Percentiles rank a stretch among this genome's conserved stretches.
Evolutionary conservation across 2,113 vertebrate species (phyloP).

Genomic region (Sylvietta virens): DNA sequence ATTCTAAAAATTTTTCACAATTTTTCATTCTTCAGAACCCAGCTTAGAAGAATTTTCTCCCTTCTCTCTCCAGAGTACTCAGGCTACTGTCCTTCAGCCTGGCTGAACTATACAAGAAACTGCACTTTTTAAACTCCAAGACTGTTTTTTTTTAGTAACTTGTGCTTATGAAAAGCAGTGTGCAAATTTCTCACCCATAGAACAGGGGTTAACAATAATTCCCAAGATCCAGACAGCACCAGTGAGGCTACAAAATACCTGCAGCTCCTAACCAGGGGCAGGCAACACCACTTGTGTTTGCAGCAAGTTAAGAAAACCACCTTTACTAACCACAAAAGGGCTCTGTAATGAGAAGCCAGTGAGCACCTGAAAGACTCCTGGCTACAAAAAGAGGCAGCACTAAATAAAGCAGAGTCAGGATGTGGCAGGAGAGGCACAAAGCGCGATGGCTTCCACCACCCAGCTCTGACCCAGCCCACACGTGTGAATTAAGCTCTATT

Average conservation of each 20-base stretch:
- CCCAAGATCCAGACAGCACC: neutral
- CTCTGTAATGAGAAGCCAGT: neutral
- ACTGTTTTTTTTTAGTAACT: neutral
- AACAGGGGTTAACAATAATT: neutral
- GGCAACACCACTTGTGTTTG: neutral
- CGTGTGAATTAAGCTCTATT: slow-evolving; percentile 50
- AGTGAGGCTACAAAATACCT: neutral
- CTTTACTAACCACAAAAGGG: slow-evolving; percentile 3
- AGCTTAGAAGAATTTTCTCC: neutral
- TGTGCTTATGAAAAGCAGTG: neutral
- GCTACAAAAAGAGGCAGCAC: neutral
- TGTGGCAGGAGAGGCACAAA: neutral
- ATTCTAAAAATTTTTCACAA: neutral
- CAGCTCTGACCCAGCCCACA: neutral
- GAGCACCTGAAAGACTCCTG: slow-evolving; percentile 17
- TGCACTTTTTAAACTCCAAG: neutral
- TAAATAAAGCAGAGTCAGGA: slow-evolving; percentile 38
- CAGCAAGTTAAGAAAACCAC: neutral
- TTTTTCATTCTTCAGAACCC: neutral
- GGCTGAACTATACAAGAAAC: neutral
- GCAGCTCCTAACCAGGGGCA: neutral
- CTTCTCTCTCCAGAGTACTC: neutral
- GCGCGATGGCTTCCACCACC: fast-evolving
- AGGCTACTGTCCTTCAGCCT: neutral
- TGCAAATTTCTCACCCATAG: neutral